phyloP scores from a whole-genome alignment of 2,888 invertebrate genomes.

The Argyresthia goedartella region DNA sequence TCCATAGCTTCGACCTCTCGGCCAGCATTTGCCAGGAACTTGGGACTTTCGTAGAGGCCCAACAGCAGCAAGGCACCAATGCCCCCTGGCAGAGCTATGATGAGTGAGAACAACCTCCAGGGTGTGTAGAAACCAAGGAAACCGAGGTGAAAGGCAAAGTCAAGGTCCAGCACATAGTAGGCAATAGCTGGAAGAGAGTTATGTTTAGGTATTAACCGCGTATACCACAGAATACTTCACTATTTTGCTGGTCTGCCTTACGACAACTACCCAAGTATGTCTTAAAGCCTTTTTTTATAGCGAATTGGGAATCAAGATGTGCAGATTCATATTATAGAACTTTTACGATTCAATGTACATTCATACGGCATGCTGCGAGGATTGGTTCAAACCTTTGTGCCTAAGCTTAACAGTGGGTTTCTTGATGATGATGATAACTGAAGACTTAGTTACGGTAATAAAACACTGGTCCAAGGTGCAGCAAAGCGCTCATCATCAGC shows the following conservation, averaged over 20 bases:
- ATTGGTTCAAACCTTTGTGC: no score
- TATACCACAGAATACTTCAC: no score
- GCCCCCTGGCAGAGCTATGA: conserved; percentile 73
- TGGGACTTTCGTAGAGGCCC: conserved; percentile 80
- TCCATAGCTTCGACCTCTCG: conserved; percentile 71
- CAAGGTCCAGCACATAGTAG: conserved; percentile 44
- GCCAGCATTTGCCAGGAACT: conserved; percentile 78
- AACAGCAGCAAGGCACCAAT: conserved; percentile 70
- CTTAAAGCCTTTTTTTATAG: no score
- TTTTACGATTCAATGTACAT: no score
- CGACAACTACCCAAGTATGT: no score
- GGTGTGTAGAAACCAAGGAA: conserved; percentile 43
- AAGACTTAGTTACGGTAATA: conserved; percentile 35
- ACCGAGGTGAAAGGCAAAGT: conserved; percentile 35
- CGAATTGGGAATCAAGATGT: no score
- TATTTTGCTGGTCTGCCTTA: no score
- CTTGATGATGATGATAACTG: no score
- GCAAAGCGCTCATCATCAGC: conserved; percentile 41
- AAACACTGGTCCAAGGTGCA: conserved; percentile 28
- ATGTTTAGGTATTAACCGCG: no score
- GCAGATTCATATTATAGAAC: no score
- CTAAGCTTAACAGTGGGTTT: no score
- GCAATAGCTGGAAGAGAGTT: conserved; percentile 34
- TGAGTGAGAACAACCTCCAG: conserved; percentile 50
- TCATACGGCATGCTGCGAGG: no score